Evolutionary conservation across 2,113 vertebrate species (phyloP).

Genomic region (Pterophyllum scalare): DNA sequence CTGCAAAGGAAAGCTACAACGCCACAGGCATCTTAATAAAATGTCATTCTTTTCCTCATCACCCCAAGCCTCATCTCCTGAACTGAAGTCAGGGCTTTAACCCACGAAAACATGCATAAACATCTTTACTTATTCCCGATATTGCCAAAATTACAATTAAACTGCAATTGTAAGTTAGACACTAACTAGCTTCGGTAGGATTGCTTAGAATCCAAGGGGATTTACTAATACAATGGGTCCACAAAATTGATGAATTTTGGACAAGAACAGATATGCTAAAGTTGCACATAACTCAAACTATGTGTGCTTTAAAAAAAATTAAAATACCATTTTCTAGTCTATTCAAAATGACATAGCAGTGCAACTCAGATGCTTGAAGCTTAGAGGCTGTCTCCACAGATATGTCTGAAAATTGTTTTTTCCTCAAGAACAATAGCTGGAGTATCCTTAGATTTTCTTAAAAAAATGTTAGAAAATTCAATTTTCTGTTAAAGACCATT

Average conservation of each 20-base stretch:
- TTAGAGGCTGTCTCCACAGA: background rate
- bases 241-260: background rate
- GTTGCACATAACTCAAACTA: background rate
- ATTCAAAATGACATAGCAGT: background rate
- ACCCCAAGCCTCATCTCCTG: no score
- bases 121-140: no score
- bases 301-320: background rate
- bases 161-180: no score
- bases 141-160: no score
- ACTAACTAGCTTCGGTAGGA: background rate
- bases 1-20: no score
- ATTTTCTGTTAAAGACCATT: background rate
- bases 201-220: background rate
- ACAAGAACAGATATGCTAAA: background rate
- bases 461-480: background rate
- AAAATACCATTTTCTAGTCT: background rate
- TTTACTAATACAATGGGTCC: background rate
- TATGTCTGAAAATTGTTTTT: background rate
- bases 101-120: no score
- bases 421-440: slow-evolving; percentile 10
- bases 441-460: background rate
- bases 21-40: no score
- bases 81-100: no score
- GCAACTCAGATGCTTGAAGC: background rate
- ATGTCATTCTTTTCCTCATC: no score